Evolutionary conservation across 2,888 invertebrate genomes (phyloP), one percentile per base, ranked within the genome.

Genomic region (Rugalucina vietnamica): DNA sequence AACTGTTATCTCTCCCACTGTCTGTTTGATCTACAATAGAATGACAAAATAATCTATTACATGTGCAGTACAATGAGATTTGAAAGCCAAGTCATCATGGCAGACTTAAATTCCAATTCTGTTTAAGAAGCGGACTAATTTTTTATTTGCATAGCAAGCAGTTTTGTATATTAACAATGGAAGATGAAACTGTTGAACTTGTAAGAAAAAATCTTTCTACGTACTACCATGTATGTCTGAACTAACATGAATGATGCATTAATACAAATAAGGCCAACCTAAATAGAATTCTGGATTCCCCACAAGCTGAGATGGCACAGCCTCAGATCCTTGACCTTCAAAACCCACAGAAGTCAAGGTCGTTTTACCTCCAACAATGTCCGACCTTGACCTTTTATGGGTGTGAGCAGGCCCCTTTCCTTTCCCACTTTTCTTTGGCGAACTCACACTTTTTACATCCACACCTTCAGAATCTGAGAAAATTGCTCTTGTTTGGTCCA

Each of bases 321-420:
- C 18, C 21, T 65, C 34, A 18, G 65, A 32, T 21, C 3, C 34
- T 34, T 65, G 32, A 65, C 18, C 65, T 65, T 27, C 27, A 34
- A 34, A n/a, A 39, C 1, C 24, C 1, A 29, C 49, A 8, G 39
- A n/a, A n/a, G 72, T 72, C 43, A 72, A 72, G 43, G 72, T 72
- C 72, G 27, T 80, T 75, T 85, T 90, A 12, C 85, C 76, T 3
- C 88, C 88, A 82, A 86, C 88, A 43, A 89, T 85, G 82, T 92
- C 92, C 81, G 92, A 91, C 89, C 90, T 90, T 79, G 91, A 90
- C 81, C 91, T 87, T 83, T 91, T 91, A 70, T 92, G 92, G 50
- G 89, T 84, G 75, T 82, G 81, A 79, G 83, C 88, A 12, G 65
- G 43, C 72, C 77, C 57, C 75, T 85, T 84, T 8, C 81, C 81